These are phyloP conservation scores for Patagioenas fasciata DNA, from an alignment of 2,113 vertebrate genomes.

Conservation along the genomic window DNA sequence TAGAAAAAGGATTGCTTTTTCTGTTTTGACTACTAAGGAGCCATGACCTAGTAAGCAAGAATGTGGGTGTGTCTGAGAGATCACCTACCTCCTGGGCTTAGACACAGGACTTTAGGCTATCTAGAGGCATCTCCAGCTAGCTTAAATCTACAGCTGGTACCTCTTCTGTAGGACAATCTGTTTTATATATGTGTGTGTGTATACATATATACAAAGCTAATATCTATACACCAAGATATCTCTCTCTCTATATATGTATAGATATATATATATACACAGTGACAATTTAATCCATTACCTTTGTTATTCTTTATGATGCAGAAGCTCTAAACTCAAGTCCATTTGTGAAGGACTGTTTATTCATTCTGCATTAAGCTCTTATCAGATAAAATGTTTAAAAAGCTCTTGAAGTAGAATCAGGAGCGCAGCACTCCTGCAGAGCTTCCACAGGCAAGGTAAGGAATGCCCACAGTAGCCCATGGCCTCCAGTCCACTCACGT, in stretches of 20 bases:
- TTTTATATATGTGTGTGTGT: background rate
- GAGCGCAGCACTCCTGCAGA: background rate
- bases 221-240: background rate
- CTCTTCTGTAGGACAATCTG: background rate
- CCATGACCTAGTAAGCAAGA: background rate
- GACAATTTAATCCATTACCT: background rate
- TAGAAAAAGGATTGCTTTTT: background rate
- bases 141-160: background rate
- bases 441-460: background rate
- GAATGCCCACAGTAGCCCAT: background rate
- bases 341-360: background rate
- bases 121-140: background rate
- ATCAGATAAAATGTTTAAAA: background rate
- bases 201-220: background rate
- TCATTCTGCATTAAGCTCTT: background rate
- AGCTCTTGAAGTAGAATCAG: background rate
- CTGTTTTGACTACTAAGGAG: background rate
- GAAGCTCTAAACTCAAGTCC: background rate
- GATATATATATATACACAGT: background rate
- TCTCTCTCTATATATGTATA: no score
- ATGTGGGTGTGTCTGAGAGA: background rate
- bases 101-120: background rate
- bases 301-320: background rate
- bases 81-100: background rate
- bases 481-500: background rate